Evolutionary conservation across 2,113 vertebrate species (phyloP).

Genomic region (Osmerus eperlanus): DNA sequence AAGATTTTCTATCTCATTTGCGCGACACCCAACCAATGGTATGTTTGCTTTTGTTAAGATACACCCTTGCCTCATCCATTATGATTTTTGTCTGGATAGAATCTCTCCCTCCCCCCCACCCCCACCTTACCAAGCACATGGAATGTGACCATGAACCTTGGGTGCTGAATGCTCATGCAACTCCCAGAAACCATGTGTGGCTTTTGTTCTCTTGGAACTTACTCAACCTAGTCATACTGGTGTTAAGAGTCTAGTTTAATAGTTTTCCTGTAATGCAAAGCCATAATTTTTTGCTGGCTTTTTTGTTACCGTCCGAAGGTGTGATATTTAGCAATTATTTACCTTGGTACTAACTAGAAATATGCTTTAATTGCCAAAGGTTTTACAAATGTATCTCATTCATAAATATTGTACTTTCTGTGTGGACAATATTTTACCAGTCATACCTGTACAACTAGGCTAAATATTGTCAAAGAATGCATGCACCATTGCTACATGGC

Average conservation of each 20-base stretch:
- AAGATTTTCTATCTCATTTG: constrained; percentile 98
- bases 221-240: no score
- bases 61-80: constrained; percentile 74
- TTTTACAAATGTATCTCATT: background rate
- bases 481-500: no score
- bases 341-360: background rate
- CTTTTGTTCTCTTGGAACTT: background rate
- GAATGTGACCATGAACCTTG: constrained; percentile 20
- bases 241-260: no score
- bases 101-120: constrained; percentile 48
- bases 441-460: no score
- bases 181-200: constrained; percentile 17
- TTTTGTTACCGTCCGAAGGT: background rate
- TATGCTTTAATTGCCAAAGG: background rate
- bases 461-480: no score
- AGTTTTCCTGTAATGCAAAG: no score
- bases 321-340: background rate
- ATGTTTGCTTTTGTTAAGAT: constrained; percentile 87
- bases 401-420: no score
- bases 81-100: constrained; percentile 68
- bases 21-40: constrained; percentile 97
- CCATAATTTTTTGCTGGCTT: background rate
- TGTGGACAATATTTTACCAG: no score
- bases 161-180: constrained; percentile 25
- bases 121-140: constrained; percentile 31